Evolutionary conservation across 1,140 invertebrate genomes (phyloP).

Genomic region (Augochlora pura): DNA sequence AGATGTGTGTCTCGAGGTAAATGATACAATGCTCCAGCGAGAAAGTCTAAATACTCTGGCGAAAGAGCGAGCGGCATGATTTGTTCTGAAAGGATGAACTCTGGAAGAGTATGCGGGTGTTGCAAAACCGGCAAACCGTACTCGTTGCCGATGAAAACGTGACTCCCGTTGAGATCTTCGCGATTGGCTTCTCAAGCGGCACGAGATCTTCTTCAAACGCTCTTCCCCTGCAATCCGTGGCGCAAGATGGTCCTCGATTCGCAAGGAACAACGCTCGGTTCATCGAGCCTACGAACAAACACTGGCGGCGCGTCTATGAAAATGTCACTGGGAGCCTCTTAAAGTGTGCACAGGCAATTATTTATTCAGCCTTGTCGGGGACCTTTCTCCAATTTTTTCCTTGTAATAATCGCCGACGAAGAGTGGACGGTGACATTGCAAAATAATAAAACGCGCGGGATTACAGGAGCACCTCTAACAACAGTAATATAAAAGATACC

Average conservation of each 20-base stretch:
- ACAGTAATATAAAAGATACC: neutral
- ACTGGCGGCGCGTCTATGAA: conserved; percentile 31
- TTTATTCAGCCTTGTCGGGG: conserved; percentile 9
- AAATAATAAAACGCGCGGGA: neutral
- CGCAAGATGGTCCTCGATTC: conserved; percentile 39
- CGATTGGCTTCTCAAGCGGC: conserved; percentile 29
- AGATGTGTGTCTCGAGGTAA: neutral
- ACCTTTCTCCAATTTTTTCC: neutral
- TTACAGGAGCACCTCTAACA: neutral
- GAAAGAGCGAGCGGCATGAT: neutral
- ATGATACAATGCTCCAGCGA: neutral
- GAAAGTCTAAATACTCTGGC: neutral
- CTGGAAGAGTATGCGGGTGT: conserved; percentile 1
- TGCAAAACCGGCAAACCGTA: conserved; percentile 24
- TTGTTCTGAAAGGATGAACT: conserved; percentile 10
- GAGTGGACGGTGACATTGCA: neutral
- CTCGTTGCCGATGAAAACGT: conserved; percentile 41
- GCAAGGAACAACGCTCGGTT: conserved; percentile 28
- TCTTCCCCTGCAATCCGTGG: conserved; percentile 20
- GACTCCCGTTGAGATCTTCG: conserved; percentile 40
- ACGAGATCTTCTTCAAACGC: conserved; percentile 17
- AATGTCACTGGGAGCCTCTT: conserved; percentile 48
- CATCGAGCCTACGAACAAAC: neutral
- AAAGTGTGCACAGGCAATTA: neutral
- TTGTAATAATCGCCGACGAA: neutral